Conservation (phyloP, 2,888 invertebrate species). For the Drosophila hawaiiensis region DNA sequence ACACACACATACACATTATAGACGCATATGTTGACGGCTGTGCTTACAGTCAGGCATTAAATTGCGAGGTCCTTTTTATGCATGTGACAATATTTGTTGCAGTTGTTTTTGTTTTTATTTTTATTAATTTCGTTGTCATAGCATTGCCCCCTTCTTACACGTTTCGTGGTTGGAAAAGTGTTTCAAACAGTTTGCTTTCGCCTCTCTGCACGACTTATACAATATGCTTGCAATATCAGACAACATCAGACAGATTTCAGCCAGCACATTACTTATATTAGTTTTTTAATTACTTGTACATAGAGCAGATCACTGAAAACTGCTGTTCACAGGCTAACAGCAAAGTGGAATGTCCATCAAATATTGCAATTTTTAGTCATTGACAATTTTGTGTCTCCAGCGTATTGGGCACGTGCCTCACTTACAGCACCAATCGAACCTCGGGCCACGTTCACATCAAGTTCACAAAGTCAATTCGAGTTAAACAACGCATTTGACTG, state of each 20-base stretch:
- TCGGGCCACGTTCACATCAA: slow-evolving; percentile 66
- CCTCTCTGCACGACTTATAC: neutral
- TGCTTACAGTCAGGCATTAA: slow-evolving; percentile 70
- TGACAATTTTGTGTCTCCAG: slow-evolving; percentile 15
- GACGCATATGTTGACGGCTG: slow-evolving; percentile 74
- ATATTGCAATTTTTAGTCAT: slow-evolving; percentile 7
- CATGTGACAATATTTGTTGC: slow-evolving; percentile 73
- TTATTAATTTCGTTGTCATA: slow-evolving; percentile 36
- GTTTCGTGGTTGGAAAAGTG: neutral
- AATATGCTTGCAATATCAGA: neutral
- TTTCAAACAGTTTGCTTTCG: neutral
- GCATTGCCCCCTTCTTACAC: neutral
- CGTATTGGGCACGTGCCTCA: slow-evolving; percentile 53
- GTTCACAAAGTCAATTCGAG: slow-evolving; percentile 81
- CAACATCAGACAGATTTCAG: too few relatives aligned
- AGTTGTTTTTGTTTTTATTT: slow-evolving; percentile 52
- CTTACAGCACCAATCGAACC: slow-evolving; percentile 5
- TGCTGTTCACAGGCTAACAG: too few relatives aligned
- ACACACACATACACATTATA: slow-evolving; percentile 10
- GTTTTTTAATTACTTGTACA: neutral
- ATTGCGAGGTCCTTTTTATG: slow-evolving; percentile 68
- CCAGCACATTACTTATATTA: too few relatives aligned
- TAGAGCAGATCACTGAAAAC: too few relatives aligned
- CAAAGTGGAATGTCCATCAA: slow-evolving; percentile 31
- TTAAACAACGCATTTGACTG: slow-evolving; percentile 79